These are phyloP conservation scores for Zygogramma bicolorata DNA, from an alignment of 2,888 invertebrate species.

Conservation along the genomic window DNA sequence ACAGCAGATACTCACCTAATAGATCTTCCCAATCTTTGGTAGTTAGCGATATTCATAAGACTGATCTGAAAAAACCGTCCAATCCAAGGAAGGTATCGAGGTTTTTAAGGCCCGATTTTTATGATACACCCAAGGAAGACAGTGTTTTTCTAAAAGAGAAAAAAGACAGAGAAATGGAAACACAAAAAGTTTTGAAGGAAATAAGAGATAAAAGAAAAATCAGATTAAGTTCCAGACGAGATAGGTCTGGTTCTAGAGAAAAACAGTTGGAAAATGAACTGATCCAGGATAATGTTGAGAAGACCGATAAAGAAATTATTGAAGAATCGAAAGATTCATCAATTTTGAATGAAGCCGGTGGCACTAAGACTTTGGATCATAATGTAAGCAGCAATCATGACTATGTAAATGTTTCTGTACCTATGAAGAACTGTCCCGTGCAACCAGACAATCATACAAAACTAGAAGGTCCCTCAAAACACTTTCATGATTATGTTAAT, in stretches of 20 bases:
- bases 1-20: constrained; percentile 50
- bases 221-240: constrained; percentile 56
- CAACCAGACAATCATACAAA: constrained; percentile 12
- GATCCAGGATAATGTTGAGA: constrained; percentile 35
- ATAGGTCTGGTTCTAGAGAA: constrained; percentile 59
- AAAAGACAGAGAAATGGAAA: constrained; percentile 76
- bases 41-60: constrained; percentile 57
- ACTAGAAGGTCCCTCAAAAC: constrained; percentile 26
- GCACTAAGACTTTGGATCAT: constrained; percentile 60
- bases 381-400: constrained; percentile 56
- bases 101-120: constrained; percentile 84
- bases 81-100: constrained; percentile 72
- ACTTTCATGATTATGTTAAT: constrained; percentile 57
- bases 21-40: constrained; percentile 43
- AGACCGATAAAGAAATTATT: constrained; percentile 29
- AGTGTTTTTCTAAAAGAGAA: constrained; percentile 74
- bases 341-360: constrained; percentile 58
- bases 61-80: constrained; percentile 56
- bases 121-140: constrained; percentile 74
- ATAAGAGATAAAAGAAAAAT: constrained; percentile 73
- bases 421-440: constrained; percentile 14
- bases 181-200: constrained; percentile 77
- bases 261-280: constrained; percentile 29
- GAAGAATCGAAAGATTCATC: constrained; percentile 57
- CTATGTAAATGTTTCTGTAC: constrained; percentile 55